A percentile compares a stretch with the other conserved stretches of the same genome.
Conservation (phyloP, 1,140 invertebrate genomes). For the Druon quercuslanigerum region DNA sequence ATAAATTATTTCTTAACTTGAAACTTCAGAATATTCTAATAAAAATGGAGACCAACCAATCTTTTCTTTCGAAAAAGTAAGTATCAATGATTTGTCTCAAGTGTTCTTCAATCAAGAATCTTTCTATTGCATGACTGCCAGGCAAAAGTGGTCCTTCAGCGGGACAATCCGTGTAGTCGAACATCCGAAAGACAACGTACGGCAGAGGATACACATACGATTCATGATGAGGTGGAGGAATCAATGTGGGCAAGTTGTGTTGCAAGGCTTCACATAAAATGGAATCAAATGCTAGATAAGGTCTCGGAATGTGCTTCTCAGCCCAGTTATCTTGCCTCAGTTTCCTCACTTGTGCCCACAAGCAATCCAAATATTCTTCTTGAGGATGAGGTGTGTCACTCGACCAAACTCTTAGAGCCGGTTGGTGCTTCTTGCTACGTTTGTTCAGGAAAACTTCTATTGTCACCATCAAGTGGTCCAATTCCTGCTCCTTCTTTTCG, state of each 20-base stretch:
- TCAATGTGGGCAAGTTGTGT: constrained; percentile 93
- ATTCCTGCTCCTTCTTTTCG: constrained; percentile 96
- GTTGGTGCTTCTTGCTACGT: constrained; percentile 92
- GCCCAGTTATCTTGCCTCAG: constrained; percentile 96
- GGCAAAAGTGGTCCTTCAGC: constrained; percentile 88
- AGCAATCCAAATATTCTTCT: constrained; percentile 98
- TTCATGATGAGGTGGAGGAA: constrained; percentile 94
- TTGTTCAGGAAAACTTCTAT: constrained; percentile 97
- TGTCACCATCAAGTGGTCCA: constrained; percentile 93
- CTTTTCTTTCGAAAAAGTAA: constrained; percentile 92
- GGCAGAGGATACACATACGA: constrained; percentile 92
- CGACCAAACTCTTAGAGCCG: constrained; percentile 94
- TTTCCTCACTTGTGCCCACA: constrained; percentile 97
- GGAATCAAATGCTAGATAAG: constrained; percentile 96
- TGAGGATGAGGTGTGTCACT: constrained; percentile 95
- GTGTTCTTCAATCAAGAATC: constrained; percentile 98
- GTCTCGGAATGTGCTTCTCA: constrained; percentile 96
- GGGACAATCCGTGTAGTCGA: constrained; percentile 99
- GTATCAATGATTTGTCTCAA: constrained; percentile 94
- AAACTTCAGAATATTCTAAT: constrained; percentile 33
- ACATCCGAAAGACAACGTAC: constrained; percentile 94
- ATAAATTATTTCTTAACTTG: constrained; percentile 20
- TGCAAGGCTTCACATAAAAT: constrained; percentile 96
- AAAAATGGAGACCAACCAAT: constrained; percentile 81
- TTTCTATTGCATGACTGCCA: constrained; percentile 96